Evolutionary conservation across 37 sponge, comb jelly and placozoan genomes (phyloP).

Genomic region (Tethya wilhelma): DNA sequence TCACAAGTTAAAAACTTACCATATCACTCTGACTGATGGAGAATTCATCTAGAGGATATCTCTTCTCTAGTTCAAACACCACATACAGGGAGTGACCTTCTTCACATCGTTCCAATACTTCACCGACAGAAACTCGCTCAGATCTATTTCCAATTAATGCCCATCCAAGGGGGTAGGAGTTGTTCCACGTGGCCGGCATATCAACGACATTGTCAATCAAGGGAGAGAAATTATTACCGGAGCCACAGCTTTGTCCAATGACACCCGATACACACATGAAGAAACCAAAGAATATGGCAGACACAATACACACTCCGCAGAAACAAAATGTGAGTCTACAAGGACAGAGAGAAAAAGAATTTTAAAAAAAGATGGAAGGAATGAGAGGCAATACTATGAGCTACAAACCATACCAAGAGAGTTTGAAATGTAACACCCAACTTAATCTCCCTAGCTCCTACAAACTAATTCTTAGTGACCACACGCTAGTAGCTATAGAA

Average conservation of each 20-base stretch:
- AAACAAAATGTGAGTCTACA: constrained; percentile 34
- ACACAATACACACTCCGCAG: constrained; percentile 20
- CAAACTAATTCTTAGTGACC: too few species aligned
- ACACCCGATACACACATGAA: constrained; percentile 41
- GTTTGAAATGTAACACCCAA: too few species aligned
- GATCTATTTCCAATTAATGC: constrained; percentile 22
- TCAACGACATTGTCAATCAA: constrained; percentile 55
- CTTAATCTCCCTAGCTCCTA: too few species aligned
- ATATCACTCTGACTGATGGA: not conserved
- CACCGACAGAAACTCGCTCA: constrained; percentile 35
- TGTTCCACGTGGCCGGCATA: constrained; percentile 44
- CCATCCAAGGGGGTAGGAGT: constrained; percentile 48
- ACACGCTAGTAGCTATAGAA: too few species aligned
- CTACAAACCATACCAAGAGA: too few species aligned
- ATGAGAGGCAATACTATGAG: too few species aligned
- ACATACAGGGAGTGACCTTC: constrained; percentile 34
- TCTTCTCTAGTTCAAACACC: constrained; percentile 23
- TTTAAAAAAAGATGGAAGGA: too few species aligned
- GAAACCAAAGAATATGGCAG: constrained; percentile 24
- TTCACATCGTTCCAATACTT: constrained; percentile 35
- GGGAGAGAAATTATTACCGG: constrained; percentile 34
- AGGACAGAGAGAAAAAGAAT: not conserved
- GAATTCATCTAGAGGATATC: constrained; percentile 19
- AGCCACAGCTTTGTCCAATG: constrained; percentile 49
- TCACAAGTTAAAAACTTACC: not conserved